These are phyloP conservation scores for Panagrolaimus sp. DNA, from an alignment of 1,140 invertebrate genomes.

Conservation along the genomic window DNA sequence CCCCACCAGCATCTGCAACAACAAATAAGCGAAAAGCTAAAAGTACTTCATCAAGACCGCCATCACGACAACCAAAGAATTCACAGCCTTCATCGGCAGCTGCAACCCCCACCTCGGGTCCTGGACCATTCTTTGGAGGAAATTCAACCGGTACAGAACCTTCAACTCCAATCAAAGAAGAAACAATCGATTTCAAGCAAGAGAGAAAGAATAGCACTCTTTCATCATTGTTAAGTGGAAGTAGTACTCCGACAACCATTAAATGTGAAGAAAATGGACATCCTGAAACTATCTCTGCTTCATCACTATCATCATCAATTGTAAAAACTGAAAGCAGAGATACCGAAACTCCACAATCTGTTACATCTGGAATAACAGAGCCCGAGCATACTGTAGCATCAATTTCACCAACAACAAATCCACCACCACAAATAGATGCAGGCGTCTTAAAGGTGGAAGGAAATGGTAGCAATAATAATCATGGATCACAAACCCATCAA, in stretches of 20 bases:
- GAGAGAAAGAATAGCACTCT: conserved; percentile 8
- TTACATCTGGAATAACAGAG: neutral
- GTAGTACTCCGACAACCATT: neutral
- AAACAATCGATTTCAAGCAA: neutral
- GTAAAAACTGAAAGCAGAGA: neutral
- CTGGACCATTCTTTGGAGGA: neutral
- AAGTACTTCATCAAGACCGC: neutral
- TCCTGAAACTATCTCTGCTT: neutral
- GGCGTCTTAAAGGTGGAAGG: too few relatives aligned
- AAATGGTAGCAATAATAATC: too few relatives aligned
- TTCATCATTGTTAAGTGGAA: neutral
- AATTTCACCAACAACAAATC: neutral
- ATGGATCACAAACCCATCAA: too few relatives aligned
- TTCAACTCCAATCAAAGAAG: conserved; percentile 3
- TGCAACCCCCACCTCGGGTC: neutral
- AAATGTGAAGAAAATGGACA: neutral
- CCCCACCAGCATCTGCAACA: conserved; percentile 1
- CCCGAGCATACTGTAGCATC: neutral
- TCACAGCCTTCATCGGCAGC: neutral
- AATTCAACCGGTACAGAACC: conserved; percentile 1
- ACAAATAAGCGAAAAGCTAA: conserved; percentile 6
- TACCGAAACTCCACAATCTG: conserved; percentile 1
- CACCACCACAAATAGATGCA: too few relatives aligned
- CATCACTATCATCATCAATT: neutral
- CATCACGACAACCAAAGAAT: neutral